Evolutionary conservation across 2,797 vertebrate genomes (phyloP).

Genomic region (Caiman crocodilus): DNA sequence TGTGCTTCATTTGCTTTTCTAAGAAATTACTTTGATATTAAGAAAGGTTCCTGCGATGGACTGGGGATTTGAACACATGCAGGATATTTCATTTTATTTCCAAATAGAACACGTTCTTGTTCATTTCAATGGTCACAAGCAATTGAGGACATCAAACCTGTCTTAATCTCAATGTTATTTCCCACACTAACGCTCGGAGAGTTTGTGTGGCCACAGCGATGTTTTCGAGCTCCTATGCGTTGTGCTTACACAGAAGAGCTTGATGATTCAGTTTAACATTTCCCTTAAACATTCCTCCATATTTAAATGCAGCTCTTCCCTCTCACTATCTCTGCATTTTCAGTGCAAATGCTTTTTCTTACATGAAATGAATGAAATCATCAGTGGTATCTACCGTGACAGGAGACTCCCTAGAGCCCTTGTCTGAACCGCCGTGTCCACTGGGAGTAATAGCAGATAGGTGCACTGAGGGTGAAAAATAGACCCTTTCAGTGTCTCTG

Average conservation of each 20-base stretch:
- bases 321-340: slow-evolving; percentile 5
- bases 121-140: slow-evolving; percentile 15
- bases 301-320: slow-evolving; percentile 10
- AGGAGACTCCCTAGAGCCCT: slow-evolving; percentile 11
- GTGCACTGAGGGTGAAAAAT: neutral
- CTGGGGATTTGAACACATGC: slow-evolving; percentile 50
- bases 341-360: neutral
- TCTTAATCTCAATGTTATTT: slow-evolving; percentile 30
- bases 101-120: neutral
- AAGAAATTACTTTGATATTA: slow-evolving; percentile 62
- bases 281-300: neutral
- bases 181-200: neutral
- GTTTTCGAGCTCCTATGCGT: neutral
- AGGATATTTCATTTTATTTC: neutral
- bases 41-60: slow-evolving; percentile 38
- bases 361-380: neutral
- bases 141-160: slow-evolving; percentile 12
- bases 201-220: neutral
- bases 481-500: neutral
- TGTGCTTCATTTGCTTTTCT: slow-evolving; percentile 70
- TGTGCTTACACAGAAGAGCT: neutral
- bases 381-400: neutral
- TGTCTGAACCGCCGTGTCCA: slow-evolving; percentile 2
- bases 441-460: neutral
- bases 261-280: neutral